These are phyloP conservation scores for Dermatemys mawii DNA, from an alignment of 2,113 vertebrate genomes.

Conservation along the genomic window DNA sequence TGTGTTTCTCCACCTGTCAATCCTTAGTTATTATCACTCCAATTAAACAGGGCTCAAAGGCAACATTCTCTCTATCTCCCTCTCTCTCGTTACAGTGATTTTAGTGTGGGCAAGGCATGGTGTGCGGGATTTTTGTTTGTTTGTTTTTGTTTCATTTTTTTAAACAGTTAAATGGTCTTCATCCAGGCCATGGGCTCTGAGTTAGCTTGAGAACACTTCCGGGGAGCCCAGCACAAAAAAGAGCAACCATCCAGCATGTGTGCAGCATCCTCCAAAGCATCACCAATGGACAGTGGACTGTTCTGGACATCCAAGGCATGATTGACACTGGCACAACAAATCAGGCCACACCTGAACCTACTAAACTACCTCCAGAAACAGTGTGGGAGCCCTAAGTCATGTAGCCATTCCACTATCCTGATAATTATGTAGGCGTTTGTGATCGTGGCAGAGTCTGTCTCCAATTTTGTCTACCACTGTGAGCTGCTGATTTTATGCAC, in stretches of 20 bases:
- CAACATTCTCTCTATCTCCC: too few species aligned
- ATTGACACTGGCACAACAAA: neutral
- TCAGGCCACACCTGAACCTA: neutral
- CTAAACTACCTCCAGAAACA: neutral
- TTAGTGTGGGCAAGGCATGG: neutral
- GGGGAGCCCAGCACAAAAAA: neutral
- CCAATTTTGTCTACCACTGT: neutral
- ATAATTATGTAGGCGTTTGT: neutral
- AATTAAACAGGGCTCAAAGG: neutral
- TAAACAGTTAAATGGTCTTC: neutral
- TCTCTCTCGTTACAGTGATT: neutral
- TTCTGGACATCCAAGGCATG: neutral
- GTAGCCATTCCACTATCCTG: neutral
- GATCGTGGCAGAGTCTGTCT: neutral
- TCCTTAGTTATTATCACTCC: neutral
- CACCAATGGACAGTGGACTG: neutral
- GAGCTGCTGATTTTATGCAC: too few species aligned
- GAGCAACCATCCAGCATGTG: neutral
- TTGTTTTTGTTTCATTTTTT: too few species aligned
- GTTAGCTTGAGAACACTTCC: neutral
- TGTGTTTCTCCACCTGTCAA: neutral
- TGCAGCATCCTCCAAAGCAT: neutral
- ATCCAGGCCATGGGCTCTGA: neutral
- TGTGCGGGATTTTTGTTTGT: too few species aligned
- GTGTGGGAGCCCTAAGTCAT: neutral